A percentile compares a stretch with the other conserved stretches of the same genome.
phyloP scores from a whole-genome alignment of 2,888 invertebrate genomes.

The Cybosia mesomella region DNA sequence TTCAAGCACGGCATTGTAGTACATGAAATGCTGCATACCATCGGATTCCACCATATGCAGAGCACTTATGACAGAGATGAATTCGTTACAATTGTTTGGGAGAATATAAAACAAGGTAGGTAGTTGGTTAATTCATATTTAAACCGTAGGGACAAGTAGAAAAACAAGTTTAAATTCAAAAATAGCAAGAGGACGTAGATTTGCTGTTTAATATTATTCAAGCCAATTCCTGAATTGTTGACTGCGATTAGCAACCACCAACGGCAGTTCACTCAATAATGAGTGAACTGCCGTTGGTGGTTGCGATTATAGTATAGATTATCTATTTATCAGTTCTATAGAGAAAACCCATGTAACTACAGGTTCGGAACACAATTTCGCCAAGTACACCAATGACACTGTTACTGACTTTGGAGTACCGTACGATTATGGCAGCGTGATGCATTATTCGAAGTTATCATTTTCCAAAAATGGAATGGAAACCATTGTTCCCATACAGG shows the following conservation, averaged over 20 bases:
- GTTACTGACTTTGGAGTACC: slow-evolving; percentile 89
- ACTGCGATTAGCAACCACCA: no score
- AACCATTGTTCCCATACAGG: slow-evolving; percentile 88
- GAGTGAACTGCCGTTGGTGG: no score
- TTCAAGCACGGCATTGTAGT: slow-evolving; percentile 89
- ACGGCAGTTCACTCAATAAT: no score
- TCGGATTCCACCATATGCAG: slow-evolving; percentile 95
- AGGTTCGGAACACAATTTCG: slow-evolving; percentile 88
- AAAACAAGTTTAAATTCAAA: no score
- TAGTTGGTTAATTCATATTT: no score
- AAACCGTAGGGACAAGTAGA: no score
- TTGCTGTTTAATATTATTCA: no score
- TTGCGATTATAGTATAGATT: no score
- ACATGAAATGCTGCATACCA: slow-evolving; percentile 93
- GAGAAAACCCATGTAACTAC: slow-evolving; percentile 8
- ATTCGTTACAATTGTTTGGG: slow-evolving; percentile 91
- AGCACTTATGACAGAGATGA: slow-evolving; percentile 92
- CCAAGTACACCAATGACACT: slow-evolving; percentile 88
- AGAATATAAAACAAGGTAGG: slow-evolving; percentile 89
- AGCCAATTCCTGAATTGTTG: no score
- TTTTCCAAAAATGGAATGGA: slow-evolving; percentile 89
- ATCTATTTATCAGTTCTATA: neutral
- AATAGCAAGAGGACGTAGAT: no score
- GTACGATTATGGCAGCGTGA: slow-evolving; percentile 91
- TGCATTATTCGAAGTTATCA: slow-evolving; percentile 90